phyloP scores from a whole-genome alignment of 35 echinoderm and acorn worm genomes.

The Antedon bifida region DNA sequence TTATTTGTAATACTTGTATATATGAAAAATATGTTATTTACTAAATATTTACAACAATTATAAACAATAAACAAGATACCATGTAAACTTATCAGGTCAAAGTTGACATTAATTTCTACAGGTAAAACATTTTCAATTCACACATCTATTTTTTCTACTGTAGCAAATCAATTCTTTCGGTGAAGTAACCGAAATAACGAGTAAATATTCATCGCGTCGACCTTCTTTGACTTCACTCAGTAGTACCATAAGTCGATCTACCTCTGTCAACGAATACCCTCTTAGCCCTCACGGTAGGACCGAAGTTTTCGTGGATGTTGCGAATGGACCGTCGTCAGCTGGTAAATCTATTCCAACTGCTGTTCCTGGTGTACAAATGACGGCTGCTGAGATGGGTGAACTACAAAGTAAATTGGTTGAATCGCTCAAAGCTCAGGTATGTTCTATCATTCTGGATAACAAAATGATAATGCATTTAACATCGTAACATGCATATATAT shows the following conservation, averaged over 20 bases:
- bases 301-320: background rate
- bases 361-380: background rate
- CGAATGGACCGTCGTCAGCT: background rate
- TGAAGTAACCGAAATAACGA: background rate
- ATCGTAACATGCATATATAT: too few species aligned
- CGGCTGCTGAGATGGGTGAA: background rate
- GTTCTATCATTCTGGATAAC: too few species aligned
- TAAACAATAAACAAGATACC: too few species aligned
- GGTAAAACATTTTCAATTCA: too few species aligned
- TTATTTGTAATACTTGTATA: too few species aligned
- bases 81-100: background rate
- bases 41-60: too few species aligned
- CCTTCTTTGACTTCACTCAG: background rate
- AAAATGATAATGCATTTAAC: too few species aligned
- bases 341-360: background rate
- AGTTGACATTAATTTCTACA: too few species aligned
- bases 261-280: background rate
- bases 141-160: too few species aligned
- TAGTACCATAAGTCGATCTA: background rate
- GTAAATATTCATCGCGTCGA: background rate
- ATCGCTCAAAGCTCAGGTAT: background rate
- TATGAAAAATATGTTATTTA: too few species aligned
- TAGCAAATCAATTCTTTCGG: background rate
- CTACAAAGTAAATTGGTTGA: background rate
- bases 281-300: background rate